Evolutionary conservation across 2,113 vertebrate genomes (phyloP).

Genomic region (Coreoperca whiteheadi): DNA sequence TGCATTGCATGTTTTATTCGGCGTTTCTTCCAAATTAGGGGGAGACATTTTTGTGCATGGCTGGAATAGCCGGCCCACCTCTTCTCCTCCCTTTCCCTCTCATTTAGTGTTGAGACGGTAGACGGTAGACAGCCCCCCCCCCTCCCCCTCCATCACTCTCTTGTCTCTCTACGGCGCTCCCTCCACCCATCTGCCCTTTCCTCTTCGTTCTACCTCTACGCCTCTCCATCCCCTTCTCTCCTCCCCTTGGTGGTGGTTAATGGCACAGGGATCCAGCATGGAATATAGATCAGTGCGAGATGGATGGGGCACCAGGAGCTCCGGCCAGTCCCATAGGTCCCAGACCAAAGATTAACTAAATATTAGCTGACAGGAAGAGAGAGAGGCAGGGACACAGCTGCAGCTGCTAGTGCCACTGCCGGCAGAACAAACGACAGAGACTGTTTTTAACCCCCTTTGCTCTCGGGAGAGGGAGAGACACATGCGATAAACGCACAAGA

Average conservation of each 20-base stretch:
- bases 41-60: constrained; percentile 22
- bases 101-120: constrained; percentile 48
- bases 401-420: constrained; percentile 79
- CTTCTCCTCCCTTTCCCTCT: constrained; percentile 42
- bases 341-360: constrained; percentile 89
- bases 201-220: constrained; percentile 65
- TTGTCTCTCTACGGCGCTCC: constrained; percentile 59
- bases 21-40: constrained; percentile 34
- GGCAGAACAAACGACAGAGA: constrained; percentile 77
- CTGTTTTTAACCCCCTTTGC: constrained; percentile 77
- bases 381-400: constrained; percentile 80
- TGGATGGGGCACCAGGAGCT: constrained; percentile 85
- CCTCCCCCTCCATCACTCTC: constrained; percentile 63
- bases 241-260: constrained; percentile 82
- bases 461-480: constrained; percentile 63
- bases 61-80: constrained; percentile 33
- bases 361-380: constrained; percentile 87
- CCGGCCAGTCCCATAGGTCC: constrained; percentile 84
- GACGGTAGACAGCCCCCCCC: constrained; percentile 37
- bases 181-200: constrained; percentile 74
- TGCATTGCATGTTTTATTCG: neutral
- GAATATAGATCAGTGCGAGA: constrained; percentile 87
- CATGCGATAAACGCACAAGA: constrained; percentile 66
- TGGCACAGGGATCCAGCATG: constrained; percentile 82
- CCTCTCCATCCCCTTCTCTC: constrained; percentile 58